Evolutionary conservation across 2,113 vertebrate species (phyloP).

Genomic region (Pteropus alecto): DNA sequence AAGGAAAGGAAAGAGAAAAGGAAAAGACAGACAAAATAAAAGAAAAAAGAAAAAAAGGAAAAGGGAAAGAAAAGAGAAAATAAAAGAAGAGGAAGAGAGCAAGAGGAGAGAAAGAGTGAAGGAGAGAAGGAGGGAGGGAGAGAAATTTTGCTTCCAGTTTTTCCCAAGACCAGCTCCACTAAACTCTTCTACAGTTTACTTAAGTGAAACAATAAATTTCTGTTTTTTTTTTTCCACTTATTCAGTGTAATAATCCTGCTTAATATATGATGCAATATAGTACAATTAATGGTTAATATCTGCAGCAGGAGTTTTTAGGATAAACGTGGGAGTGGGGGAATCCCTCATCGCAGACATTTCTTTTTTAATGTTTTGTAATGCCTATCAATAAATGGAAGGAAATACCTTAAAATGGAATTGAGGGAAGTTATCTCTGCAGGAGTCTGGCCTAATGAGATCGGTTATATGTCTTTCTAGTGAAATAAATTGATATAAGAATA

Average conservation of each 20-base stretch:
- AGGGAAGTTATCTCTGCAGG: background rate
- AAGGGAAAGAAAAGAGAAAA: accelerated
- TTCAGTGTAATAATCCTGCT: background rate
- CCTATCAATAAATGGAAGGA: background rate
- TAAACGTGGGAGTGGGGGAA: background rate
- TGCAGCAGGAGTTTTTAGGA: background rate
- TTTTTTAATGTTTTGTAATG: background rate
- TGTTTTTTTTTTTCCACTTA: background rate
- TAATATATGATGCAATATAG: background rate
- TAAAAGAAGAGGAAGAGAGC: accelerated
- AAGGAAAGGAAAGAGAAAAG: background rate
- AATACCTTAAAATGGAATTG: background rate
- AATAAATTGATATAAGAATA: background rate
- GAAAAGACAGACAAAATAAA: background rate
- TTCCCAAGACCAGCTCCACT: background rate
- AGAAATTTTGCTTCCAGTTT: background rate
- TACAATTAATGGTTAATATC: background rate
- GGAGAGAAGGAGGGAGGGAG: background rate
- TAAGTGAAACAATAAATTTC: background rate
- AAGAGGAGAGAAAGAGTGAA: background rate
- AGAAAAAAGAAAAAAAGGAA: no score
- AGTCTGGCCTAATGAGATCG: background rate
- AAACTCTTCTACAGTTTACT: background rate
- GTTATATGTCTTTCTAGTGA: background rate
- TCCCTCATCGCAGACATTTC: background rate